phyloP scores from a whole-genome alignment of 2,113 vertebrate species.

The Coracopsis vasa region DNA sequence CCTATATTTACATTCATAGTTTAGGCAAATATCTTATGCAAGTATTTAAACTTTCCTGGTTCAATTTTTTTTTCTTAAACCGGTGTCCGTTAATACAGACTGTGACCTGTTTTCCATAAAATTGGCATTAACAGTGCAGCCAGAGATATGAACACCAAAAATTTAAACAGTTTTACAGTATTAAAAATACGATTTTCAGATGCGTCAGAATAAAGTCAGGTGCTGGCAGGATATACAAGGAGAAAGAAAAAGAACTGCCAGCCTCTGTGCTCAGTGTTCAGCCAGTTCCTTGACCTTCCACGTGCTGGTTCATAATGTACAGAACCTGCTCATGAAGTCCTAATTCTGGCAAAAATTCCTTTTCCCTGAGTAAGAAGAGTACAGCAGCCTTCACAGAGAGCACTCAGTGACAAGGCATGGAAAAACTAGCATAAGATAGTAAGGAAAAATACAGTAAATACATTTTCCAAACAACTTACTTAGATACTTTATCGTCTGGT shows the following conservation, averaged over 20 bases:
- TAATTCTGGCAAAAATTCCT: neutral
- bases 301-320: neutral
- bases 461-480: neutral
- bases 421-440: neutral
- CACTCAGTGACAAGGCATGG: neutral
- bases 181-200: neutral
- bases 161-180: neutral
- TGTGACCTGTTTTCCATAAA: neutral
- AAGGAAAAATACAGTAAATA: neutral
- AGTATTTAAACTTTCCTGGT: neutral
- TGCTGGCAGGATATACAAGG: neutral
- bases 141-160: neutral
- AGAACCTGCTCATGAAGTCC: neutral
- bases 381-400: neutral
- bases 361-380: neutral
- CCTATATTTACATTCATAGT: neutral
- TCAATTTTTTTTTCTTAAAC: rapidly evolving
- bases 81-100: neutral
- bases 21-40: neutral
- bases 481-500: neutral
- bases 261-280: neutral
- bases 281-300: neutral
- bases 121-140: neutral
- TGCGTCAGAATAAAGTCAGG: neutral
- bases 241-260: neutral